A percentile compares a stretch with the other conserved stretches of the same genome.
phyloP scores from a whole-genome alignment of 2,888 invertebrate genomes.

The Agrochola macilenta region DNA sequence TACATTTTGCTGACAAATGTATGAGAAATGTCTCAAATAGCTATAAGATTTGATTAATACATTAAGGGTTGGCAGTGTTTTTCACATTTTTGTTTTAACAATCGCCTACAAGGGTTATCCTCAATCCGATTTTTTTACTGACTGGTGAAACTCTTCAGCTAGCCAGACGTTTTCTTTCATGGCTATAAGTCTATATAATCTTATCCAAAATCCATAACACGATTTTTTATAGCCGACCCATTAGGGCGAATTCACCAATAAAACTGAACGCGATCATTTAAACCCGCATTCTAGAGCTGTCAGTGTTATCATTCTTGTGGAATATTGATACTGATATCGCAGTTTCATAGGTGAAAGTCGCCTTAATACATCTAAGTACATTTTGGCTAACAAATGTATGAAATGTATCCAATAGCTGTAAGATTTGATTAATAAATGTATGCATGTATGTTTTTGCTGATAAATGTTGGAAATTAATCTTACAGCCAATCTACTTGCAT shows the following conservation, averaged over 20 bases:
- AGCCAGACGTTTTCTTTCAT: too few species aligned
- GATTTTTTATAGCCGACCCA: too few species aligned
- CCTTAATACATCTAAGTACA: neutral
- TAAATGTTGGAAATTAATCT: neutral
- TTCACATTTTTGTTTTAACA: too few species aligned
- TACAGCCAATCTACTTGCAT: neutral
- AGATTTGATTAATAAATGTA: neutral
- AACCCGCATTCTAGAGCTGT: neutral
- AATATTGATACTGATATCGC: neutral
- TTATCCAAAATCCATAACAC: too few species aligned
- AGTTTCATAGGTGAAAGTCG: neutral
- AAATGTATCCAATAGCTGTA: neutral
- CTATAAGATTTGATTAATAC: neutral
- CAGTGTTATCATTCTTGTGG: neutral
- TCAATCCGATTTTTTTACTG: too few species aligned
- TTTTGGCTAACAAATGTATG: neutral
- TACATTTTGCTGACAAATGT: neutral
- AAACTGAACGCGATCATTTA: neutral
- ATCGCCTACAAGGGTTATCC: too few species aligned
- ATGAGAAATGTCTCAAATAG: neutral
- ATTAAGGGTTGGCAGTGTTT: neutral
- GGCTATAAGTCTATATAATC: too few species aligned
- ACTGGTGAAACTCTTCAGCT: too few species aligned
- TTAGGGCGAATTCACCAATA: neutral
- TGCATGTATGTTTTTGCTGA: neutral